Evolutionary conservation across 2,113 vertebrate genomes (phyloP), one percentile per base, ranked within the genome.

Genomic region (Rhombomys opimus): DNA sequence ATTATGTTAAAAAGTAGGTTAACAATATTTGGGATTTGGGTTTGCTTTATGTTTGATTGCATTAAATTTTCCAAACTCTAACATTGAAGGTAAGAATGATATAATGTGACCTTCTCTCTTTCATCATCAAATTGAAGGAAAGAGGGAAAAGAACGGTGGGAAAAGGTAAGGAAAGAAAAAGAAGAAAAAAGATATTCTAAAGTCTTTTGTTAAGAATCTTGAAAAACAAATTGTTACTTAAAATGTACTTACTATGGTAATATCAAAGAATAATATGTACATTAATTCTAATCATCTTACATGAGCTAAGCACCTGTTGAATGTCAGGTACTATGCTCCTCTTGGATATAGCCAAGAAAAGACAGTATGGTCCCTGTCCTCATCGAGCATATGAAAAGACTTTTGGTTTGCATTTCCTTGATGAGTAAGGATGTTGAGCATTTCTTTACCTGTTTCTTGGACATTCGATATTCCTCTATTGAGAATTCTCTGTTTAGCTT

Each of bases 1-100:
- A 90, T 76, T 87, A 14, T 73, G 87, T 92, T 78, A 82, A 97
- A 57, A 17, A 20, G 59, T 88, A 89, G 61, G 96, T 88, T 90
- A 93, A 91, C 96, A 77, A 78, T 63, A 91, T 87, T 87, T 85
- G 27, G 75, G 13, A 11, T 91, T 77, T 41, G 2, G 46, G 3
- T 61, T 93, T 90, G 32, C 57, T 46, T 80, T 87, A 41, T 32
- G 90, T 41, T 57, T 91, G 65, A 77, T 90, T 95, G 32, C 76
- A 54, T 67, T 68, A 82, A 7, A 22, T 73, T 89, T 85, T 76
- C 61, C 1, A 89, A 38, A 86, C 91, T 87, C 82, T 30, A 91
- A 20, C 77, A 59, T 93, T 67, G 0, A 85, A 90, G 30, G 23
- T 50, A 87, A 90, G 73, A 50, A 90, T 23, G 90, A 96, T 89